Conservation (phyloP, 2,797 vertebrate genomes). For the Antrozous pallidus region DNA sequence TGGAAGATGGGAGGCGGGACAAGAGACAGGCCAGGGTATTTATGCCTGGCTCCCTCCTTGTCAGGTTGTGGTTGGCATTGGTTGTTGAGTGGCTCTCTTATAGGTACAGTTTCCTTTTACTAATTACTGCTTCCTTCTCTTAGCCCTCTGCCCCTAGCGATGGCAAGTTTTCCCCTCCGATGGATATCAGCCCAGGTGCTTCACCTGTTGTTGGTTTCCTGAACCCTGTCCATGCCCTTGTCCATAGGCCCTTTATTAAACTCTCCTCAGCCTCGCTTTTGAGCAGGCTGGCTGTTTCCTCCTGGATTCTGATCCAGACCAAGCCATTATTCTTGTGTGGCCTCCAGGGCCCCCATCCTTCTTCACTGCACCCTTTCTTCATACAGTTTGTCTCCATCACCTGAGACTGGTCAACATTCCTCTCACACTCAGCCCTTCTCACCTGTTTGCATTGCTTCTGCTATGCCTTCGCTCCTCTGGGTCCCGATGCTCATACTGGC, state of each 20-base stretch:
- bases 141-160: neutral
- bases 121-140: neutral
- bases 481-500: neutral
- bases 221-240: neutral
- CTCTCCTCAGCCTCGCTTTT: neutral
- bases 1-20: neutral
- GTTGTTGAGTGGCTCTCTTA: neutral
- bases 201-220: neutral
- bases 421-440: neutral
- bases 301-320: neutral
- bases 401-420: neutral
- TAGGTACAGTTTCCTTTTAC: neutral
- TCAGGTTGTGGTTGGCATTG: neutral
- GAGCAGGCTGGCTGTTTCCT: neutral
- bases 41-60: neutral
- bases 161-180: neutral
- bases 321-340: neutral
- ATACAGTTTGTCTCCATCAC: neutral
- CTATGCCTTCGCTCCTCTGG: neutral
- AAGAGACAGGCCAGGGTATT: neutral
- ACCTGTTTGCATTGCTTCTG: neutral
- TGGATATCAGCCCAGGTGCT: neutral
- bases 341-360: neutral
- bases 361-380: accelerated
- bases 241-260: neutral